Conservation (phyloP, 2,888 invertebrate species). For the Chaetoderma sp. region DNA sequence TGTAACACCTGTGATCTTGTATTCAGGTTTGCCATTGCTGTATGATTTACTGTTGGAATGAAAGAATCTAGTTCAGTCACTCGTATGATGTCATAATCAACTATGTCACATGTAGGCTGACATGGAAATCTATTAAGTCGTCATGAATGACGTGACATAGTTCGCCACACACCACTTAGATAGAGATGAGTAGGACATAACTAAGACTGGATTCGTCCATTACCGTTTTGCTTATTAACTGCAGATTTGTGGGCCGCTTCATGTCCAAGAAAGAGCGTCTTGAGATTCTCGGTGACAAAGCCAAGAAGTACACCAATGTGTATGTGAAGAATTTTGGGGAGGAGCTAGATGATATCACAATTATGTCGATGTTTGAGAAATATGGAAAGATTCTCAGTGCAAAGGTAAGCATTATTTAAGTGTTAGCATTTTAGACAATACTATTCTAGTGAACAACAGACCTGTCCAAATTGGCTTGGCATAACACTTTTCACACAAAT, state of each 20-base stretch:
- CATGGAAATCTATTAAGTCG: not conserved
- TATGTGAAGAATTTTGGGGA: slow-evolving; percentile 99
- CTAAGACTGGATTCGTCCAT: too few relatives aligned
- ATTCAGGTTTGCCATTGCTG: too few relatives aligned
- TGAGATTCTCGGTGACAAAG: slow-evolving; percentile 97
- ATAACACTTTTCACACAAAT: too few relatives aligned
- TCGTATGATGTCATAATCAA: too few relatives aligned
- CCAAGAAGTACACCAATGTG: slow-evolving; percentile 95
- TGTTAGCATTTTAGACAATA: too few relatives aligned
- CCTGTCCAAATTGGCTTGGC: too few relatives aligned
- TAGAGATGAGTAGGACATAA: too few relatives aligned
- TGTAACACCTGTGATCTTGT: too few relatives aligned
- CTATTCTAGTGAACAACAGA: too few relatives aligned
- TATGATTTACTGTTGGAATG: too few relatives aligned
- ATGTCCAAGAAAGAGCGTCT: slow-evolving; percentile 98
- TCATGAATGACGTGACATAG: too few relatives aligned
- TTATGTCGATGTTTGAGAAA: slow-evolving; percentile 90
- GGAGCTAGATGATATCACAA: slow-evolving; percentile 89
- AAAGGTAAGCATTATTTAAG: slow-evolving; percentile 60
- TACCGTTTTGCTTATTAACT: slow-evolving; percentile 15
- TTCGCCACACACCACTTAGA: not conserved
- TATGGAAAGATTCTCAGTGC: slow-evolving; percentile 77
- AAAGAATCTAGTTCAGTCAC: not conserved
- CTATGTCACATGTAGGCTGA: too few relatives aligned
- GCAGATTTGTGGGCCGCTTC: slow-evolving; percentile 84